These are phyloP conservation scores for Zelostemma sp. DNA, from an alignment of 1,140 invertebrate species.

Conservation along the genomic window DNA sequence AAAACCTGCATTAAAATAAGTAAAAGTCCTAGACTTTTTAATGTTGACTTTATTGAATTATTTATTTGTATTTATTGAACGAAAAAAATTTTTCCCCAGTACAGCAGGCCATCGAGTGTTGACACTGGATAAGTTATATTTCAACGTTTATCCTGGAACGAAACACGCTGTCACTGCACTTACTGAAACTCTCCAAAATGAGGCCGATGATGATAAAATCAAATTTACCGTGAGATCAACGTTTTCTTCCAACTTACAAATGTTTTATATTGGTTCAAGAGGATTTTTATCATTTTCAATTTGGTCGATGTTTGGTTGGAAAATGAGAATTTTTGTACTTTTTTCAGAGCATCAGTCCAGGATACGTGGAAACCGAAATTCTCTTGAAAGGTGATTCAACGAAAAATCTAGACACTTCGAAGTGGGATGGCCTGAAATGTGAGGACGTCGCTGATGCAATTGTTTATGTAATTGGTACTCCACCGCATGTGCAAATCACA, in stretches of 20 bases:
- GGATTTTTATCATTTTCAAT: too few species aligned
- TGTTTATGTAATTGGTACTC: conserved; percentile 56
- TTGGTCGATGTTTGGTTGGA: conserved; percentile 2
- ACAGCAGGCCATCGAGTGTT: conserved; percentile 62
- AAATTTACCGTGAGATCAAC: conserved; percentile 71
- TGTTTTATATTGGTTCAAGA: conserved; percentile 61
- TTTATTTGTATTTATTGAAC: too few species aligned
- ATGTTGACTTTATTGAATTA: too few species aligned
- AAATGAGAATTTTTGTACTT: conserved; percentile 2
- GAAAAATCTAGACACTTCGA: conserved; percentile 1
- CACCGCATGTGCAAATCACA: conserved; percentile 61
- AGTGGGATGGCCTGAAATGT: conserved; percentile 45
- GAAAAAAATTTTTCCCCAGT: conserved; percentile 50
- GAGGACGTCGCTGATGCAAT: conserved; percentile 59
- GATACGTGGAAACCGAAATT: conserved; percentile 49
- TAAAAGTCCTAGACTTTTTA: too few species aligned
- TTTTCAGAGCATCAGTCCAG: conserved; percentile 55
- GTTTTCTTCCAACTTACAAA: neutral
- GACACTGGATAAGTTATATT: conserved; percentile 36
- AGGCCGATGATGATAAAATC: conserved; percentile 72
- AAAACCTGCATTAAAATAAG: too few species aligned
- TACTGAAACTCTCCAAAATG: conserved; percentile 73
- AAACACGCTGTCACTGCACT: conserved; percentile 76
- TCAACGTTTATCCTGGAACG: conserved; percentile 73
- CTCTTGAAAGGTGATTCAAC: conserved; percentile 1